Evolutionary conservation across 2,888 invertebrate genomes (phyloP), one percentile per base, ranked within the genome.

Genomic region (Amiota mariae): DNA sequence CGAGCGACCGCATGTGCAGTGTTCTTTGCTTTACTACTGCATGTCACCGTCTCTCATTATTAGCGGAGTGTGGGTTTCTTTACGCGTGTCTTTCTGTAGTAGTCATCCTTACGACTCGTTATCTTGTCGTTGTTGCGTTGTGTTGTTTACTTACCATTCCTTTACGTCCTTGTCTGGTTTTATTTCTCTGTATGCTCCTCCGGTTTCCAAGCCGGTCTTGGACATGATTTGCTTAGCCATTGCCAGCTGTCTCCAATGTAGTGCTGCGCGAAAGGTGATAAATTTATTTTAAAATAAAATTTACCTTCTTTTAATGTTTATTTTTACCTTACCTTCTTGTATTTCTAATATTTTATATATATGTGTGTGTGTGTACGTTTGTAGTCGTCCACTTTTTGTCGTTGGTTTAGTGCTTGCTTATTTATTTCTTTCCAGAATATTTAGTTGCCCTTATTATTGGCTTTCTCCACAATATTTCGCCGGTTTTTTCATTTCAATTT

Each of bases 261-360:
- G 48, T 75, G 72, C 74, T 77, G 76, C 76, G 83, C 85, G 82
- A 85, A 84, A 84, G 85, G 85, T 85, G 83, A 84, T 84, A 84
- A 84, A 84, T 84, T 84, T 84, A 84, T 84, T 84, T 84, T 85
- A 83, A 84, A 84, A 85, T 84, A 84, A 85, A 84, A 83, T 83
- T 83, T 84, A 80, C 81, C 79, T 82, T 83, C 80, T 81, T 76
- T 77, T 77, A 76, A 75, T 74, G 78, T 78, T 75, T 70, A 11
- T 51, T 12, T 70, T 24, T 36, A 36, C 36, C 36, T 2, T 36
- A 36, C 36, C 36, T 2, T 36, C 36, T 2, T 36, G 36, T 36
- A 36, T 6, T 36, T 36, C 0, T 36, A 2, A 3, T 24, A 24
- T 24, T 24, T 24, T 24, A 24, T 1, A 24, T 36, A 24, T 36